A percentile compares a stretch with the other conserved stretches of the same genome.
These are phyloP conservation scores for Philereme transversata DNA, from an alignment of 2,888 invertebrate species.

Conservation along the genomic window DNA sequence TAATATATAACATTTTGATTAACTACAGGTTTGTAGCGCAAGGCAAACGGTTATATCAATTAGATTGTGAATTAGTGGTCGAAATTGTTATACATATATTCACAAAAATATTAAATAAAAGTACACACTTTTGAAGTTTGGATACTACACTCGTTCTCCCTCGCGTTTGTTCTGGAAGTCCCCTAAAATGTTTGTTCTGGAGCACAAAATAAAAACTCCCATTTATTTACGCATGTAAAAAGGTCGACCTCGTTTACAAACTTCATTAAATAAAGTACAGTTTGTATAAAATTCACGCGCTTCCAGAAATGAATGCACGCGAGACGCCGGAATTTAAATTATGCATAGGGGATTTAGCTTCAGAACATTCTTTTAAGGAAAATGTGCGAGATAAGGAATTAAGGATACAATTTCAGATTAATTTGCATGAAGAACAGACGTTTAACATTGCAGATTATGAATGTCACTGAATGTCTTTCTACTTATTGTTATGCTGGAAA, in stretches of 20 bases:
- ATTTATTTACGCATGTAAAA: constrained; percentile 22
- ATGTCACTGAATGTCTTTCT: background rate
- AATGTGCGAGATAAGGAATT: constrained; percentile 7
- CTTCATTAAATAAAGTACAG: constrained; percentile 36
- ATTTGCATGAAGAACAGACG: constrained; percentile 7
- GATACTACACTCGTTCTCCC: too few relatives aligned
- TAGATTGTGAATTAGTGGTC: too few relatives aligned
- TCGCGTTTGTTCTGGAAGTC: too few relatives aligned
- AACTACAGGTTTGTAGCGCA: too few relatives aligned
- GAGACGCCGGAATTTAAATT: constrained; percentile 22
- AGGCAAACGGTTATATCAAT: too few relatives aligned
- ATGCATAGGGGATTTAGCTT: constrained; percentile 28
- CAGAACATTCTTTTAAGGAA: constrained; percentile 15
- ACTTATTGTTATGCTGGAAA: background rate
- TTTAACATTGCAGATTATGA: constrained; percentile 2
- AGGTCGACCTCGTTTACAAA: constrained; percentile 31
- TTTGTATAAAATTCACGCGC: constrained; percentile 30
- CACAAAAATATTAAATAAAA: too few relatives aligned
- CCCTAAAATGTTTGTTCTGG: constrained; percentile 6
- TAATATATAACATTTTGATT: too few relatives aligned
- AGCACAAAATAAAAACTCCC: constrained; percentile 15
- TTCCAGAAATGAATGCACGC: constrained; percentile 23
- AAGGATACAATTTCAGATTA: constrained; percentile 18
- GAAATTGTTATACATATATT: too few relatives aligned
- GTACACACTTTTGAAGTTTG: too few relatives aligned